Base-by-base conservation (phyloP, 2,797 vertebrate genomes). In the Scolopax bukidnonensis region DNA sequence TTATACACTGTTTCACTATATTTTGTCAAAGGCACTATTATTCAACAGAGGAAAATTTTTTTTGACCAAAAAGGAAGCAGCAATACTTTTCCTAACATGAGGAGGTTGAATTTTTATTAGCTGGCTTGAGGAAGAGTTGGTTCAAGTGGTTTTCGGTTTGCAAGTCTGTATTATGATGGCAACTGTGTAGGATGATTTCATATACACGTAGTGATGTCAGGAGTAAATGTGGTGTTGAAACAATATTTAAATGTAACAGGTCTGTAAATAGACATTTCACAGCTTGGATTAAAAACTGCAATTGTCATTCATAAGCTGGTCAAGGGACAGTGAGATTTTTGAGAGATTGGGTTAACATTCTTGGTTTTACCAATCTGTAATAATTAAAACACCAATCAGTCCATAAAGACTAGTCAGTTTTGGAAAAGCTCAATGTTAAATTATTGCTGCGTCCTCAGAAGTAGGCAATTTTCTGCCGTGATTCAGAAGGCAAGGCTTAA, bases 11-110 rank as follows among this genome's bases (percentile, higher is more conserved):
- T 97, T 94, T 91, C 73, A 3, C 36, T 79, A 1, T 40, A 4
- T 94, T 96, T 97, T 97, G 70, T 96, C 75, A 89, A 95, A 94
- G 94, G 27, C 64, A 57, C 63, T 92, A 24, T 97, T 97, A 93
- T 85, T 97, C 67, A 92, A 65, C 56, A 38, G 56, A 84, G 36
- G 70, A 79, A 93, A 96, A 86, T 74, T 25, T 57, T 41, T 94
- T 97, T 82, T 40, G 93, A 83, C 61, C 60, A 25, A 74, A 69
- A 69, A 82, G 84, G 27, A 81, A 94, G 36, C 43, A 57, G 80
- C 43, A 84, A 25, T 78, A 54, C 87, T 78, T 95, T 69, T 71
- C 36, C 54, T 50, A 84, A 93, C 33, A 28, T 23, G 75, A 89
- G 68, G 89, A 96, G 74, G 77, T 61, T 85, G 57, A 74, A 67